Base-by-base conservation (phyloP, 2,797 vertebrate genomes). In the Sebastolobus altivelis region DNA sequence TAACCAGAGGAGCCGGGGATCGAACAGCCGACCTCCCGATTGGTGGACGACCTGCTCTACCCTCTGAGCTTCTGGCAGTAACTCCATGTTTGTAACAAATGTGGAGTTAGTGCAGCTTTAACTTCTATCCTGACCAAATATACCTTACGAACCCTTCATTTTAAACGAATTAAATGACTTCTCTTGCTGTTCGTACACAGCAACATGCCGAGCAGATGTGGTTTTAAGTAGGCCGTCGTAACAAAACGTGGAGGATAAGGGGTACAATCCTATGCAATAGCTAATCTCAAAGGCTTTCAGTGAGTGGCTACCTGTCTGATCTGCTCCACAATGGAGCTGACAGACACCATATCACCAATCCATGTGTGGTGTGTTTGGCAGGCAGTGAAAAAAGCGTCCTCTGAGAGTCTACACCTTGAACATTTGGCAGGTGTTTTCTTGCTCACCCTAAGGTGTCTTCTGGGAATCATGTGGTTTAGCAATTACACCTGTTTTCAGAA, bases 251-350 rank as follows among this genome's bases (percentile, higher is more conserved):
- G 68, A 46, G 88, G 81, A 89, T 89, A 83, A 88, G 65, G 18
- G 59, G 70, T 62, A 88, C 75, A 58, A 65, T 87, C 73, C 84
- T 54, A 20, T 84, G 67, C 86, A 89, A 83, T 70, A 87, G 83
- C 88, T 87, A 81, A 87, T 87, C 85, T 80, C 65, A 58, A 11
- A 80, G 76, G 87, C 81, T 84, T 84, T 81, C 82, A 77, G 58
- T 81, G 69, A 76, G 73, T 59, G 73, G 49, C 82, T 79, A 72
- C 38, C 59, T 62, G 79, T 83, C 65, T 74, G 81, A 77, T 81
- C 68, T 83, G 72, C 61, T 81, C 37, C 7, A 69, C 5, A 6
- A 69, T 49, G 65, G 43, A 86, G 29, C 13, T 56, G 37, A 84
- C 72, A 81, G 60, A 81, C 22, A 1, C 22, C 74, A 72, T 62